Evolutionary conservation across 2,113 vertebrate genomes (phyloP), one percentile per base, ranked within the genome.

Genomic region (Silurus glanis): DNA sequence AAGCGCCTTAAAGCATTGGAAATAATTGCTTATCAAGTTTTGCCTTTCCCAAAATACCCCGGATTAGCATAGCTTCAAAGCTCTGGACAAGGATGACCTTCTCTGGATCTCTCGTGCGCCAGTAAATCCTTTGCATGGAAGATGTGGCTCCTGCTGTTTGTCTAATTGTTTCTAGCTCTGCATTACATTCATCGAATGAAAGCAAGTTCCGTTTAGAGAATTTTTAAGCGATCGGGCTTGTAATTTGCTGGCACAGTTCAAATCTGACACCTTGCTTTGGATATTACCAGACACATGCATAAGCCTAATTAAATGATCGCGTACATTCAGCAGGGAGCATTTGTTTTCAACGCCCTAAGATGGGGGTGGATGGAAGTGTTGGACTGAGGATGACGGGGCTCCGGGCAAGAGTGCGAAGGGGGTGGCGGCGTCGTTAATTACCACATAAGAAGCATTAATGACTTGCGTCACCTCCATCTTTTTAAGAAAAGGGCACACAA

Each of bases 401-500:
- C 82, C 86, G 85, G 84, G 82, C 80, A 81, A 80, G 75, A 5
- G 83, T 64, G 58, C 75, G 90, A 66, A 82, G 55, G 88, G 84
- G 82, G 64, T 83, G 87, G 80, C 69, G 71, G 76, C 84, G 83
- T 90, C 95, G 95, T 97, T 97, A 97, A 97, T 97, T 97, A 97
- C 96, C 97, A 96, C 96, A 96, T 97, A 97, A 97, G 96, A 97
- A 96, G 96, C 96, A 96, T 97, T 97, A 97, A 97, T 97, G 96
- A 96, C 96, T 95, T 92, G 92, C 95, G 96, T 97, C 96, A 97
- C 96, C 96, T 97, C 96, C 96, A 97, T 95, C 96, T 96, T 96
- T 95, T 96, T 95, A 96, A 95, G 95, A 95, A 97, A 97, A 97
- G 96, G 96, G 97, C 96, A 97, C 95, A 93, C 95, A 95, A 96